phyloP scores from a whole-genome alignment of 2,113 vertebrate genomes.

The Protobothrops flavoviridis region DNA sequence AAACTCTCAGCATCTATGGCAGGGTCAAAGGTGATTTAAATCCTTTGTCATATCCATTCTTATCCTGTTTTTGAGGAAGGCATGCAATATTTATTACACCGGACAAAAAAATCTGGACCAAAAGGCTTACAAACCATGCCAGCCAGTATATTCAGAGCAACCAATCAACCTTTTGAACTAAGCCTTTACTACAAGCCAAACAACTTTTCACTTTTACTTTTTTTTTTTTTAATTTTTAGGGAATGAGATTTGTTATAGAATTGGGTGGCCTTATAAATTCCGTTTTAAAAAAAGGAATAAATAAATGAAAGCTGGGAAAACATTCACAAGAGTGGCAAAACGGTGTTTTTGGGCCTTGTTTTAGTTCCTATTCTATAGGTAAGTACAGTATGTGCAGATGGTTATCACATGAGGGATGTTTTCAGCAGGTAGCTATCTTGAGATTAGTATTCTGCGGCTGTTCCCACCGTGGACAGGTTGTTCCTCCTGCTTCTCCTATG shows the following conservation, averaged over 20 bases:
- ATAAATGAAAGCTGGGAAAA: background rate
- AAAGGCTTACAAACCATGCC: no score
- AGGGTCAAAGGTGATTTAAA: background rate
- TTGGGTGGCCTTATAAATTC: background rate
- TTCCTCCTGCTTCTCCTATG: constrained; percentile 17
- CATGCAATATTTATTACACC: background rate
- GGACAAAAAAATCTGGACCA: background rate
- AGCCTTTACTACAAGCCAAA: background rate
- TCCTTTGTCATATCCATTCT: background rate
- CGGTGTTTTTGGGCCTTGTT: background rate
- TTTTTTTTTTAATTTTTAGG: background rate
- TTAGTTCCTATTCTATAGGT: accelerated
- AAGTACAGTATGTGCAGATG: accelerated
- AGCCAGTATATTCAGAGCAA: background rate
- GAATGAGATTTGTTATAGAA: background rate
- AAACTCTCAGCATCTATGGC: background rate
- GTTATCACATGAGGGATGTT: background rate
- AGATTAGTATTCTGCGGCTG: constrained; percentile 1
- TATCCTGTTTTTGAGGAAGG: background rate
- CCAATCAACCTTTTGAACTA: background rate
- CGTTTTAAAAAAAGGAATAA: background rate
- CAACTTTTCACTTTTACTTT: background rate
- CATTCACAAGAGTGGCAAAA: background rate
- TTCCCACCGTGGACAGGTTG: background rate
- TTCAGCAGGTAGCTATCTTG: background rate